A percentile compares a stretch with the other conserved stretches of the same genome.
These are phyloP conservation scores for Melipona bicolor DNA, from an alignment of 2,888 invertebrate species.

Conservation along the genomic window DNA sequence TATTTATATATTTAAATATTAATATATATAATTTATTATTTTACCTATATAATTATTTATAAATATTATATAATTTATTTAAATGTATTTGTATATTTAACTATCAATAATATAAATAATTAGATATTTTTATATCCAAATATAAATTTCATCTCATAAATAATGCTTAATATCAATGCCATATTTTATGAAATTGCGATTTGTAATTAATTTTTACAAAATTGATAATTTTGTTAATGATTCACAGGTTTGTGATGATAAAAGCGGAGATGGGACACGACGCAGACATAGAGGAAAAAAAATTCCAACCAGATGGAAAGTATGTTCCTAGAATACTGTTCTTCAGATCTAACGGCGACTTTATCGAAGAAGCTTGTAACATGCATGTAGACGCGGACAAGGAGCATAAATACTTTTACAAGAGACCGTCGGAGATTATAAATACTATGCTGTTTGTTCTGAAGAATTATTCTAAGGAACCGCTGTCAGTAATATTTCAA, in stretches of 20 bases:
- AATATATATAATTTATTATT: neutral
- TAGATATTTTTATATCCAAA: too few species aligned
- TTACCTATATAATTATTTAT: neutral
- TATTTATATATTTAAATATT: too few species aligned
- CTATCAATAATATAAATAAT: too few species aligned
- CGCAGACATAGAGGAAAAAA: conserved; percentile 85
- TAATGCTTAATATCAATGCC: too few species aligned
- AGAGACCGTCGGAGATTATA: conserved; percentile 85
- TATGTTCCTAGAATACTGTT: conserved; percentile 90
- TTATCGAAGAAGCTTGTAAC: conserved; percentile 86
- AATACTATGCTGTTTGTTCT: conserved; percentile 85
- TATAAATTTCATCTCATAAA: too few species aligned
- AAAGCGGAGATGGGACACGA: conserved; percentile 86
- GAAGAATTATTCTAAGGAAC: conserved; percentile 38
- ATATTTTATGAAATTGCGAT: too few species aligned
- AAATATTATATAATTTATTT: neutral
- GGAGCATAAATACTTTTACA: conserved; percentile 86
- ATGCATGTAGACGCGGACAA: conserved; percentile 86
- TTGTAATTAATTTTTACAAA: too few species aligned
- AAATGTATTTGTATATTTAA: neutral
- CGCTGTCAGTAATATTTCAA: neutral
- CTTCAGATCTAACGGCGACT: conserved; percentile 86
- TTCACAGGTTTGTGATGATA: conserved; percentile 87
- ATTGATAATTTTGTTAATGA: neutral
- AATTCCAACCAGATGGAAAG: conserved; percentile 87